Conservation (phyloP, 1,140 invertebrate genomes). For the Papilio xuthus region DNA sequence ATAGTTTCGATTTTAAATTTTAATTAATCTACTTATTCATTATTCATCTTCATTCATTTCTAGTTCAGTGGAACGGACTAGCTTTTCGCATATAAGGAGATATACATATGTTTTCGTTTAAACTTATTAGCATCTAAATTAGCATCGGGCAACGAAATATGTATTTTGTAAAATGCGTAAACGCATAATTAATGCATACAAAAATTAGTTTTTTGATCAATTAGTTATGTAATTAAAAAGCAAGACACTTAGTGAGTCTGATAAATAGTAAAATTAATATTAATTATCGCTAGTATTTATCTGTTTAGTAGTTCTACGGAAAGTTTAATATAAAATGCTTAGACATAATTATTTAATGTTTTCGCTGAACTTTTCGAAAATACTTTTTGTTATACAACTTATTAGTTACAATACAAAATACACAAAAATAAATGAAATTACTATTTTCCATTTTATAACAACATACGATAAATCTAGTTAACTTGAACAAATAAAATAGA, state of each 20-base stretch:
- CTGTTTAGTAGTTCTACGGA: too few species aligned
- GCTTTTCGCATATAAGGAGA: neutral
- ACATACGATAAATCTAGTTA: neutral
- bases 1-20: neutral
- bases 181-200: neutral
- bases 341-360: too few species aligned
- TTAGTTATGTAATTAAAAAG: neutral
- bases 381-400: too few species aligned
- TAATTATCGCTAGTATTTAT: too few species aligned
- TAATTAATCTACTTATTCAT: neutral
- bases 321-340: too few species aligned
- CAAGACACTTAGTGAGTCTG: neutral
- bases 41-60: conserved; percentile 12
- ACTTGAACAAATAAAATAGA: neutral
- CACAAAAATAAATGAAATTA: too few species aligned
- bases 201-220: neutral
- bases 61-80: conserved; percentile 10
- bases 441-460: too few species aligned
- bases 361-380: too few species aligned
- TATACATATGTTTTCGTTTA: neutral
- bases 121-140: conserved; percentile 15
- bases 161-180: neutral
- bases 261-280: neutral
- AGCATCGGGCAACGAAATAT: neutral
- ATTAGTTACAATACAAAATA: too few species aligned